These are phyloP conservation scores for Cephalopachus bancanus DNA, from an alignment of 2,797 vertebrate species.

Conservation along the genomic window DNA sequence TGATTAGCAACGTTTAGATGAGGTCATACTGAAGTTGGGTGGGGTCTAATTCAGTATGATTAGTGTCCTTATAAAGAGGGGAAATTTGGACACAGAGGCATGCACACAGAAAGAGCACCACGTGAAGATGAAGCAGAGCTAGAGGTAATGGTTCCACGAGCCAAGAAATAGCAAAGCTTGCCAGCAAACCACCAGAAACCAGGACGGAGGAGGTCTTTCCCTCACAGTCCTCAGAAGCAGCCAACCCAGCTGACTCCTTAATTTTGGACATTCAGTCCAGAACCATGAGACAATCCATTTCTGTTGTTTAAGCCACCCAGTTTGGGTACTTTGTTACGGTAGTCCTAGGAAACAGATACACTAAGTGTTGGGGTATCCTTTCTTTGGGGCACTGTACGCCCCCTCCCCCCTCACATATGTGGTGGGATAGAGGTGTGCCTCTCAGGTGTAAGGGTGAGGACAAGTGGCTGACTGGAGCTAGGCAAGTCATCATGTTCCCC, in stretches of 20 bases:
- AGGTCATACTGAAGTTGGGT: not conserved
- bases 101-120: not conserved
- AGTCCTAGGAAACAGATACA: not conserved
- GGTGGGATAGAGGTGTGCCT: not conserved
- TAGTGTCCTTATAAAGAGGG: not conserved
- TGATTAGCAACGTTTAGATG: not conserved
- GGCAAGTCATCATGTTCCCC: not conserved
- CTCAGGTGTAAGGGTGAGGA: not conserved
- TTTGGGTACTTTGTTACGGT: not conserved
- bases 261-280: not conserved
- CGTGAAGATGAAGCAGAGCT: not conserved
- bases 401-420: not conserved
- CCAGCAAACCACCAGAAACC: not conserved
- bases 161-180: not conserved
- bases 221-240: not conserved
- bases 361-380: not conserved
- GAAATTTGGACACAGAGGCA: not conserved
- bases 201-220: not conserved
- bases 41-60: not conserved
- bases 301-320: not conserved
- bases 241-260: not conserved
- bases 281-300: not conserved
- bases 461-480: not conserved
- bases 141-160: not conserved
- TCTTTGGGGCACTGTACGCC: not conserved